Base-by-base conservation (phyloP, 1,140 invertebrate species). In the Matsumurasca onukii region DNA sequence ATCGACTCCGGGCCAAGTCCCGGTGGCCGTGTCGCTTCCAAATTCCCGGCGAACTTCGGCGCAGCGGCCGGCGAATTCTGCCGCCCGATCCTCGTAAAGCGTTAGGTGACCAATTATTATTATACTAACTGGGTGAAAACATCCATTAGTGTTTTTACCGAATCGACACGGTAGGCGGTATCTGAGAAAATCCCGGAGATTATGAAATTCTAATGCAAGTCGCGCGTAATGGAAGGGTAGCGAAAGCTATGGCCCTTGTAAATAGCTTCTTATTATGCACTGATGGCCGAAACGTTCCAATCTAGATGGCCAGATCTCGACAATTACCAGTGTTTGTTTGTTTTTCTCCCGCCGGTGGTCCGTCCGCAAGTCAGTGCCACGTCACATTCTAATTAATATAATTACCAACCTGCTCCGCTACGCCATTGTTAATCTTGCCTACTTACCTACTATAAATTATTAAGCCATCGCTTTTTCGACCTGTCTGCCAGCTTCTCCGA, bases 331-430 rank as follows among this genome's bases (percentile, higher is more conserved):
- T 24, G 49, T 5, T 13, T 27, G 55, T 59, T 59, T 59, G 55
- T 59, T 59, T 59, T 59, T 59, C 9, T 24, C 55, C 55, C 55
- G 55, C 55, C 55, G 55, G 55, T 59, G 55, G 55, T 59, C 55
- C 3, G 24, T 24, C 49, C 22, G 9, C 5, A 12, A 5, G 49
- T 5, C 34, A 39, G 17, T 39, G 34, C 34, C 17, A 52, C 49
- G 49, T 52, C 55, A 59, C 55, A 59, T 59, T 59, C 55, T 59
- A 59, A 59, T 59, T 59, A 59, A 59, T 59, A 59, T 59, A 59
- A 59, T 59, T 24, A 59, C 55, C 55, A 12, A 2, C 55, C 25
- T 5, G 24, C 49, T 39, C 17, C 55, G n/a, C n/a, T n/a, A n/a
- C 25, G 30, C 55, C 55, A 59, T 59, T 59, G 55, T 59, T 59